Evolutionary conservation across 2,797 vertebrate species (phyloP), one percentile per base, ranked within the genome.

Genomic region (Chrosomus eos): DNA sequence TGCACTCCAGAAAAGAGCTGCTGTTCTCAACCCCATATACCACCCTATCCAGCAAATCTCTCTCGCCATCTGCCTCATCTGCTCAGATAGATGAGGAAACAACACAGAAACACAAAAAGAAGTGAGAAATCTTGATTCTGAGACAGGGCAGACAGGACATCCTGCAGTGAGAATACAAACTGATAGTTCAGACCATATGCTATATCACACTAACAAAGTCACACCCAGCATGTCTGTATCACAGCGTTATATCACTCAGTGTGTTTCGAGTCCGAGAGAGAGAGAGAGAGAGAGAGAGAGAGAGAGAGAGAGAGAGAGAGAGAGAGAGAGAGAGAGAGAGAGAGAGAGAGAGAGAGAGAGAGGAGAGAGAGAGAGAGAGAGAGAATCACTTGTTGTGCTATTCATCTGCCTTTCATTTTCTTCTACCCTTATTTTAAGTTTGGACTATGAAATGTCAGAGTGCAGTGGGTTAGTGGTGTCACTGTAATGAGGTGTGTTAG

Each of bases 1-100:
- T 98, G 91, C 98, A 99, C 91, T 99, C 98, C 76, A 99, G 94
- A 88, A 99, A 99, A 0, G 97, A 98, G 91, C 97, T 99, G 94
- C 98, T 99, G 86, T 99, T 99, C 91, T 99, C 98, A 89, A 99
- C 98, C 5, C 98, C 98, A 28, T 99, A 99, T 88, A 99, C 97
- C 11, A 96, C 96, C 93, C 97, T 98, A 88, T 98, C 97, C 88
- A 96, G 93, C 78, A 97, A 89, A 19, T 92, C 96, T 16, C 94
- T 82, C 88, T 92, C 95, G 21, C 95, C 95, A 19, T 90, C 95
- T 84, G 96, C 94, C 81, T 97, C 96, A 91, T 97, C 98, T 99
- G 87, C 76, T 53, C 6, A 43, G 23, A 70, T 6, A 62, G 71
- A 80, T 38, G 74, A 16, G 58, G 11, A 77, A 43, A 68, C 31